Evolutionary conservation across 2,113 vertebrate genomes (phyloP).

Genomic region (Lynx canadensis): DNA sequence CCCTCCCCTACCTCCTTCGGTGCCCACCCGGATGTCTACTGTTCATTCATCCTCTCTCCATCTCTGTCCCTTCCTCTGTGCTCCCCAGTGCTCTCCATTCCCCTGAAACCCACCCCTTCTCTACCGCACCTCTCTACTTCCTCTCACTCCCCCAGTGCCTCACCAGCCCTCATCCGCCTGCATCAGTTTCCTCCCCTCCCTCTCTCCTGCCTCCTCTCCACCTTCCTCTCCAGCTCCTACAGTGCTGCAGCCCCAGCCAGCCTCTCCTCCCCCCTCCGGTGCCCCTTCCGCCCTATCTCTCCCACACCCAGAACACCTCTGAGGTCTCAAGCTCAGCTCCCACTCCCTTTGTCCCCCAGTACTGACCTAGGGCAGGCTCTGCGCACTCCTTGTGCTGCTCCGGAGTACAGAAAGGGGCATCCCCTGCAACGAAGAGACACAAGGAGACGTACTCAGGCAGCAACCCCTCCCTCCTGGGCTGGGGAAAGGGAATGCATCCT

Average conservation of each 20-base stretch:
- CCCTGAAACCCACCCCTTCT: neutral
- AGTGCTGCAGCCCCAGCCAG: neutral
- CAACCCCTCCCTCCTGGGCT: neutral
- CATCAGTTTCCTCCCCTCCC: accelerated
- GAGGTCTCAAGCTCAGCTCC: neutral
- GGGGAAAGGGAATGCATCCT: neutral
- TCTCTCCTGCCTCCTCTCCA: neutral
- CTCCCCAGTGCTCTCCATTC: neutral
- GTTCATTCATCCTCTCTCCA: neutral
- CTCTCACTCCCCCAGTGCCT: neutral
- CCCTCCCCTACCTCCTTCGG: neutral
- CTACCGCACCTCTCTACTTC: neutral
- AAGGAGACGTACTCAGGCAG: slow-evolving; percentile 12
- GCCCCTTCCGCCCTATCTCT: neutral
- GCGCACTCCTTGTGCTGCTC: slow-evolving; percentile 99
- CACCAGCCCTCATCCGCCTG: neutral
- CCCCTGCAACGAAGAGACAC: slow-evolving; percentile 87
- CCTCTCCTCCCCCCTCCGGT: neutral
- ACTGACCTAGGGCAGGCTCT: slow-evolving; percentile 97
- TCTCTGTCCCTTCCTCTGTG: neutral
- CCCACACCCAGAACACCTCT: neutral
- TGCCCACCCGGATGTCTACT: too few species aligned
- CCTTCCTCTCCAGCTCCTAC: neutral
- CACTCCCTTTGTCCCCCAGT: neutral
- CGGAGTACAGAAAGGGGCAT: slow-evolving; percentile 97